Conservation (phyloP, 2,113 vertebrate species). For the Amphilophus citrinellus region DNA sequence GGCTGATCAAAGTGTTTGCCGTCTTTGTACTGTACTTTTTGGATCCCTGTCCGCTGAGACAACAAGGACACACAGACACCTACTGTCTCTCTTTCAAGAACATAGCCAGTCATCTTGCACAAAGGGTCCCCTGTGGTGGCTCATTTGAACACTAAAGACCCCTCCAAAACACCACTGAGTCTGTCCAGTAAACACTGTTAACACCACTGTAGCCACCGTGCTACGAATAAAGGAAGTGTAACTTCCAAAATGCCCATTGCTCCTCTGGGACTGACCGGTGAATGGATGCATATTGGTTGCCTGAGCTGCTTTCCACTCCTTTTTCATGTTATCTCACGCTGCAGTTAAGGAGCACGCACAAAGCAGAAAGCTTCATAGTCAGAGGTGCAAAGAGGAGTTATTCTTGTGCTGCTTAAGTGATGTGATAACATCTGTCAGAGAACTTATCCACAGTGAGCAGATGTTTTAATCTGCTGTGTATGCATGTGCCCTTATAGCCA, state of each 20-base stretch:
- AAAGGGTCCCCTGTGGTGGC: constrained; percentile 50
- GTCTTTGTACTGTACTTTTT: constrained; percentile 65
- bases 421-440: constrained; percentile 18
- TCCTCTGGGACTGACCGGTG: neutral
- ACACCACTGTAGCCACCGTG: neutral
- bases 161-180: constrained; percentile 44
- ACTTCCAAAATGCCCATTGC: constrained; percentile 13
- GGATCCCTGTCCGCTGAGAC: constrained; percentile 46
- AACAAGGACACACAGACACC: constrained; percentile 62
- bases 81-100: constrained; percentile 57
- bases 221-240: neutral
- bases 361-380: constrained; percentile 6
- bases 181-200: constrained; percentile 48
- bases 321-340: neutral
- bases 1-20: constrained; percentile 58
- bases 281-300: constrained; percentile 26
- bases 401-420: constrained; percentile 26
- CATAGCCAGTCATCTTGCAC: constrained; percentile 46
- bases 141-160: constrained; percentile 51
- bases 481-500: constrained; percentile 57
- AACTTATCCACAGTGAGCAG: constrained; percentile 16
- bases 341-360: neutral
- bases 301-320: constrained; percentile 18
- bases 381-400: constrained; percentile 6
- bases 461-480: constrained; percentile 37